Percentiles rank a stretch among this genome's conserved stretches.
Conservation (phyloP, 2,888 invertebrate genomes). For the Malacosoma neustria region DNA sequence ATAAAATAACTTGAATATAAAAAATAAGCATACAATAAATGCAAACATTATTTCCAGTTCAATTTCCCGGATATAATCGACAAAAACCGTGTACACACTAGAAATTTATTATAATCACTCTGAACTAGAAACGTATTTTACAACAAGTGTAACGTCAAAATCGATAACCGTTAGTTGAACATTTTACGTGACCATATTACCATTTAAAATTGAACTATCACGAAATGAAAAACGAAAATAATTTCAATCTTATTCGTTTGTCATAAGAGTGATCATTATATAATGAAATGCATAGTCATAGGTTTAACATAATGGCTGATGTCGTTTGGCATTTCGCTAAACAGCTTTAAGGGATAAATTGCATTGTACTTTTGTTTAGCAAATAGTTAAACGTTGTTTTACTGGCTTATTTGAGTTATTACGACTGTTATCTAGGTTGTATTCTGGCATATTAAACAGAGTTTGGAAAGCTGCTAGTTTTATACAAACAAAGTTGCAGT, state of each 20-base stretch:
- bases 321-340: slow-evolving; percentile 3
- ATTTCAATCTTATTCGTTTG: background rate
- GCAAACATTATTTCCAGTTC: too few species aligned
- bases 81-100: too few species aligned
- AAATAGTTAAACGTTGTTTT: background rate
- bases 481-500: too few species aligned
- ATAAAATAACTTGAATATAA: too few species aligned
- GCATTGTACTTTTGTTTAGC: slow-evolving; percentile 3
- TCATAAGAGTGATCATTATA: background rate
- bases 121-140: background rate
- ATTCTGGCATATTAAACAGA: background rate
- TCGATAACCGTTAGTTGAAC: slow-evolving; percentile 4
- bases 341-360: slow-evolving; percentile 2
- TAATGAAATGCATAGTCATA: background rate
- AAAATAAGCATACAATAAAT: too few species aligned
- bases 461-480: too few species aligned
- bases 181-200: slow-evolving; percentile 1
- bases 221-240: background rate
- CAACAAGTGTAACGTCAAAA: slow-evolving; percentile 1
- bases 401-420: slow-evolving; percentile 1
- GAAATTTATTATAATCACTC: background rate
- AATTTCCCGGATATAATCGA: too few species aligned
- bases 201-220: background rate
- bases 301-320: background rate
- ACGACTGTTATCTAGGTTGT: background rate